A percentile compares a stretch with the other conserved stretches of the same genome.
Evolutionary conservation across 2,888 invertebrate species (phyloP).

Genomic region (Globia sparganii): DNA sequence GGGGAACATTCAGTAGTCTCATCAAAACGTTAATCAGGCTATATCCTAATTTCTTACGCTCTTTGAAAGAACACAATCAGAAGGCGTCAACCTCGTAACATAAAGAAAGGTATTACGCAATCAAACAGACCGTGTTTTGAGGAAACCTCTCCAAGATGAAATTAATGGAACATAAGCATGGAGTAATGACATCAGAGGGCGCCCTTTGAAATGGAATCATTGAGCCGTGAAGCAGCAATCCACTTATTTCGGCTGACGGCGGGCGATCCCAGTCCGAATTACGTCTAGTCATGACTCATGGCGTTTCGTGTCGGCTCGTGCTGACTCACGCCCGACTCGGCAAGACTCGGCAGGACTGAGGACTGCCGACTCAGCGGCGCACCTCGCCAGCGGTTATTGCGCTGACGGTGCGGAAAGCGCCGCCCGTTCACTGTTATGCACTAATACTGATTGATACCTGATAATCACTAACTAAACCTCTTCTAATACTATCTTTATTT

Average conservation of each 20-base stretch:
- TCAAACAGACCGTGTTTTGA: constrained; percentile 48
- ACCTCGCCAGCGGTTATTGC: constrained; percentile 80
- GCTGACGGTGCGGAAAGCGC: constrained; percentile 80
- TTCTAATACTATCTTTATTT: constrained; percentile 46
- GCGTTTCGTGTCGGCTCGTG: constrained; percentile 73
- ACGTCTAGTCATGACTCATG: constrained; percentile 83
- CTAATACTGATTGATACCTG: constrained; percentile 84
- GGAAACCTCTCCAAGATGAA: constrained; percentile 42
- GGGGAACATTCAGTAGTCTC: constrained; percentile 72
- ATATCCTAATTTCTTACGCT: constrained; percentile 73
- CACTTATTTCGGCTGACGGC: constrained; percentile 87
- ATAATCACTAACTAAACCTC: constrained; percentile 73
- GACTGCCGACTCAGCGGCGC: constrained; percentile 77
- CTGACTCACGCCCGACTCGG: constrained; percentile 83
- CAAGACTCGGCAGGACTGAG: constrained; percentile 68
- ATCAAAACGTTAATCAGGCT: constrained; percentile 82
- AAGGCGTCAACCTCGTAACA: constrained; percentile 43
- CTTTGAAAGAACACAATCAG: constrained; percentile 44
- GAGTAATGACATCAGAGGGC: constrained; percentile 78
- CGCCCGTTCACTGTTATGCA: constrained; percentile 76
- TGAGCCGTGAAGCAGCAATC: constrained; percentile 86
- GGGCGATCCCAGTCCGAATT: constrained; percentile 79
- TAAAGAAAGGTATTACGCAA: constrained; percentile 46
- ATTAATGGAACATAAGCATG: constrained; percentile 69
- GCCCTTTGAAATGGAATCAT: constrained; percentile 83